Conservation (phyloP, 2,797 vertebrate genomes). For the Clamator glandarius region DNA sequence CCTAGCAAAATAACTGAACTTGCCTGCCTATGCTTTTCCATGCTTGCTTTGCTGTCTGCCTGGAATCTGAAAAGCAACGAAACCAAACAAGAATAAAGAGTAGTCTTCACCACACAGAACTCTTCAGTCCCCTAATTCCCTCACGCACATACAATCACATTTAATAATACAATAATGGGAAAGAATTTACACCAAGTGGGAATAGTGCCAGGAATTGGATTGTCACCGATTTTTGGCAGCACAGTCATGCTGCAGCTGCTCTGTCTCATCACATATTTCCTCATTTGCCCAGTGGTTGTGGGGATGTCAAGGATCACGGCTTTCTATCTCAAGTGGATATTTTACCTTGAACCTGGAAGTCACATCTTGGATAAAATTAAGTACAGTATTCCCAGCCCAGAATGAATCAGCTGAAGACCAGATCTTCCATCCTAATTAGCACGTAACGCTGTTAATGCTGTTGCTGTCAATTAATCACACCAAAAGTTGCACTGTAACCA, state of each 20-base stretch:
- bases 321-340: neutral
- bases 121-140: neutral
- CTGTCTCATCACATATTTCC: accelerated
- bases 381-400: neutral
- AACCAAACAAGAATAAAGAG: neutral
- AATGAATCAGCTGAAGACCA: neutral
- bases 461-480: neutral
- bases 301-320: neutral
- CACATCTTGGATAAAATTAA: accelerated
- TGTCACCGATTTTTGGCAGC: neutral
- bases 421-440: neutral
- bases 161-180: accelerated
- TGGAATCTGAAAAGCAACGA: neutral
- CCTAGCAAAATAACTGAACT: neutral
- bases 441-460: accelerated
- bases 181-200: neutral
- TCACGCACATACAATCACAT: neutral
- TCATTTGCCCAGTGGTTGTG: accelerated
- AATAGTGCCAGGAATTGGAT: accelerated
- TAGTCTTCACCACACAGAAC: neutral
- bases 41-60: neutral
- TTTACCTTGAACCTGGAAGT: neutral
- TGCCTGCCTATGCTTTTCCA: neutral
- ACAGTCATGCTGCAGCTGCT: accelerated
- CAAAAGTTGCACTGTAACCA: neutral